phyloP scores from a whole-genome alignment of 1,140 invertebrate genomes.

The Aplysia californica region DNA sequence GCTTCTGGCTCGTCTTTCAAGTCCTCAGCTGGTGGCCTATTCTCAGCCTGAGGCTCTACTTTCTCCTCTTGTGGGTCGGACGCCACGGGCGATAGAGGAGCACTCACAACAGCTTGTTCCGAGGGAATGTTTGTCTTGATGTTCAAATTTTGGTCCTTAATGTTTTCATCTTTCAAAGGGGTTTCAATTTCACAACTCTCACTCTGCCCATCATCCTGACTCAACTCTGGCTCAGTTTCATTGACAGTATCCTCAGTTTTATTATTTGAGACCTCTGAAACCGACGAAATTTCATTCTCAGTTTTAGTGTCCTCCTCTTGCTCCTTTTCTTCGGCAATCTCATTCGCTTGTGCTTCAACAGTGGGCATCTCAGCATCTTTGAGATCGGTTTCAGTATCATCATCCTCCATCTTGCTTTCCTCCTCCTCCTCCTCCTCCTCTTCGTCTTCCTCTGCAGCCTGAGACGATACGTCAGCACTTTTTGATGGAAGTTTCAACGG shows the following conservation, averaged over 20 bases:
- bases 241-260: too few species aligned
- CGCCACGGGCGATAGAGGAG: too few species aligned
- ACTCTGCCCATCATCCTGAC: too few species aligned
- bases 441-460: neutral
- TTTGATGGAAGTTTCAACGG: neutral
- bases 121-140: slow-evolving; percentile 19
- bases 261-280: neutral
- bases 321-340: neutral
- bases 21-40: too few species aligned
- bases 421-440: neutral
- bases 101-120: too few species aligned
- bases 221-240: too few species aligned
- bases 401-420: neutral
- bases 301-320: neutral
- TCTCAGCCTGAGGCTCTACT: too few species aligned
- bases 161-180: too few species aligned
- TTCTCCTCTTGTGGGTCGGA: too few species aligned
- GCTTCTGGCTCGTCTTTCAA: too few species aligned
- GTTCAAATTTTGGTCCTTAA: slow-evolving; percentile 21
- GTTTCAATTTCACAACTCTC: too few species aligned
- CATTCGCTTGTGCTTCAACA: neutral
- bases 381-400: neutral
- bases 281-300: neutral
- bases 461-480: neutral
- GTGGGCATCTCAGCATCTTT: neutral